Evolutionary conservation across 1,140 invertebrate species (phyloP), one percentile per base, ranked within the genome.

Genomic region (Atopsyche davidsoni): DNA sequence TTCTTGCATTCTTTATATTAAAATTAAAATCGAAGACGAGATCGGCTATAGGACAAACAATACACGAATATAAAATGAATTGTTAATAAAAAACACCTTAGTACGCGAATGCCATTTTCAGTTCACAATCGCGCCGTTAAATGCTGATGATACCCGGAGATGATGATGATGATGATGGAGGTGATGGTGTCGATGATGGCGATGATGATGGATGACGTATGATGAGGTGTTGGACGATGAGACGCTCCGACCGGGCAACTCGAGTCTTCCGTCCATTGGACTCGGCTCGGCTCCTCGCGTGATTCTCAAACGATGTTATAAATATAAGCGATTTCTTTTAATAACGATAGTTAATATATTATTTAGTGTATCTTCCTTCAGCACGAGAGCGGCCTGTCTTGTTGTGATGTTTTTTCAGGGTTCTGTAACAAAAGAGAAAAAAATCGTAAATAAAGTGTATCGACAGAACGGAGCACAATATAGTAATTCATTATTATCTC

Each of bases 391-490:
- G 68, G 63, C 65, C 72, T 72, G 59, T 72, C 69, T n/a, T 62
- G 67, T 50, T 72, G 69, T 52, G 68, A 70, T 55, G 68, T 65
- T 59, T 73, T 73, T 55, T 73, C 70, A 49, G 67, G 64, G 35
- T 65, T 66, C 72, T 74, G 72, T 65, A 73, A 74, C 70, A 72
- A 73, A 59, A 52, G 46, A 47, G 59, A 53, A 69, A 65, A 64
- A 59, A 14, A 49, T 17, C n/a, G n/a, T n/a, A n/a, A n/a, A n/a
- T n/a, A n/a, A n/a, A n/a, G n/a, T n/a, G n/a, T n/a, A n/a, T n/a
- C n/a, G n/a, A n/a, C n/a, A n/a, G n/a, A n/a, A n/a, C n/a, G n/a
- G n/a, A n/a, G n/a, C n/a, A n/a, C n/a, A n/a, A n/a, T n/a, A n/a
- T n/a, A n/a, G n/a, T n/a, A n/a, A n/a, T n/a, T n/a, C n/a, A n/a